These are phyloP conservation scores for Alexandromys fortis DNA, from an alignment of 2,113 vertebrate genomes.

Conservation along the genomic window DNA sequence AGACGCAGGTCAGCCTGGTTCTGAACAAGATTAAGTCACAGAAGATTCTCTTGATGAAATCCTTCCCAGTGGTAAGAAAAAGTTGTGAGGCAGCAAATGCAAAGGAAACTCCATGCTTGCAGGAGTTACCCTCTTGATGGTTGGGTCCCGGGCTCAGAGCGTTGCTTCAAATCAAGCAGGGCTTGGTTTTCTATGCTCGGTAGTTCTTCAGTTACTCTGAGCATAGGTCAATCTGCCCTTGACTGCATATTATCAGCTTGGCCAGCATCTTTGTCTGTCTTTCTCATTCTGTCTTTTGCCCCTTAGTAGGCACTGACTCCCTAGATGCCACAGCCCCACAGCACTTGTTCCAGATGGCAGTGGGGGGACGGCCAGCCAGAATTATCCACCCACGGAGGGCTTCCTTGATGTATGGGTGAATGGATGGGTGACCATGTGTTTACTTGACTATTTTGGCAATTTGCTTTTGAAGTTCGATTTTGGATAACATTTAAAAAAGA, in stretches of 20 bases:
- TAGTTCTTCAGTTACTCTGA: neutral
- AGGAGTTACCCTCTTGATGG: neutral
- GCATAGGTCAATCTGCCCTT: neutral
- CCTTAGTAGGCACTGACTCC: neutral
- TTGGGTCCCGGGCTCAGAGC: neutral
- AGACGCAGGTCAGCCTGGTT: neutral
- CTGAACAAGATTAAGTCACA: neutral
- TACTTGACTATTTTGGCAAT: slow-evolving; percentile 68
- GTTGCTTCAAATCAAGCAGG: neutral
- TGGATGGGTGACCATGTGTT: slow-evolving; percentile 73
- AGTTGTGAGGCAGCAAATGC: neutral
- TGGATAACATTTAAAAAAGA: neutral
- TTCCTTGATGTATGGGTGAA: slow-evolving; percentile 70
- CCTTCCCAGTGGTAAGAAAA: neutral
- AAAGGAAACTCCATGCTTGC: neutral
- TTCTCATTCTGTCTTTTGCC: neutral
- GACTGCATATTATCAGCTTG: neutral
- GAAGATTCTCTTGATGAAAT: neutral
- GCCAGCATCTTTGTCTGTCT: neutral
- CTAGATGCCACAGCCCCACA: neutral
- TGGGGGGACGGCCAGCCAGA: neutral
- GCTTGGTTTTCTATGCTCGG: neutral
- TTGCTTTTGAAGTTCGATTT: slow-evolving; percentile 59
- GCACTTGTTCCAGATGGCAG: slow-evolving; percentile 61
- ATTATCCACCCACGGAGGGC: slow-evolving; percentile 46